These are phyloP conservation scores for Cyaniris semiargus DNA, from an alignment of 2,888 invertebrate species.

Conservation along the genomic window DNA sequence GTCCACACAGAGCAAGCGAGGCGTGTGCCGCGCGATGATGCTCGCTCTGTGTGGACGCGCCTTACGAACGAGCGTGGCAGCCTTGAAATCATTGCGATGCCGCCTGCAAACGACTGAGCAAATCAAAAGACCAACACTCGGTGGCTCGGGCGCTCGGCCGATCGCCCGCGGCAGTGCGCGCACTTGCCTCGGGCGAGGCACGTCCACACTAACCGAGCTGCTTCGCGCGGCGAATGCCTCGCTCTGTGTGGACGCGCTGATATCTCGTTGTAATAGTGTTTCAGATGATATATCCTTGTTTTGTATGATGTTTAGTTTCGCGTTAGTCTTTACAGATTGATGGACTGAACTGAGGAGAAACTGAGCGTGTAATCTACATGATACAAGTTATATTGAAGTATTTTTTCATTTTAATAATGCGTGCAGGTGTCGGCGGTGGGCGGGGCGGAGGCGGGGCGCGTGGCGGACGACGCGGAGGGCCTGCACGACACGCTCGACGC, in stretches of 20 bases:
- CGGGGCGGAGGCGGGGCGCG: conserved; percentile 46
- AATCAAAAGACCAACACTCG: conserved; percentile 40
- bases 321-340: too few species aligned
- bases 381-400: too few species aligned
- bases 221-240: conserved; percentile 78
- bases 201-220: conserved; percentile 36
- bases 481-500: conserved; percentile 88
- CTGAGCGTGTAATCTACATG: too few species aligned
- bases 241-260: conserved; percentile 6
- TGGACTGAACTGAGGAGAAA: too few species aligned
- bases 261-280: not conserved
- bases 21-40: too few species aligned
- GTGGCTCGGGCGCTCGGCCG: conserved; percentile 34
- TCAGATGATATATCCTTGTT: too few species aligned
- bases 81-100: too few species aligned
- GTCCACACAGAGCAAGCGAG: too few species aligned
- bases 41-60: not conserved
- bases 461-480: conserved; percentile 79
- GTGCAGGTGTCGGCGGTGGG: conserved; percentile 35
- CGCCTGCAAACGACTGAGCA: conserved; percentile 39
- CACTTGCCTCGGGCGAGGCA: conserved; percentile 36
- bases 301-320: too few species aligned
- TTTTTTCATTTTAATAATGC: too few species aligned
- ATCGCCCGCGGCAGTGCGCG: conserved; percentile 35
- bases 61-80: conserved; percentile 38